These are phyloP conservation scores for Oostethus manadensis DNA, from an alignment of 2,113 vertebrate species.

Conservation along the genomic window DNA sequence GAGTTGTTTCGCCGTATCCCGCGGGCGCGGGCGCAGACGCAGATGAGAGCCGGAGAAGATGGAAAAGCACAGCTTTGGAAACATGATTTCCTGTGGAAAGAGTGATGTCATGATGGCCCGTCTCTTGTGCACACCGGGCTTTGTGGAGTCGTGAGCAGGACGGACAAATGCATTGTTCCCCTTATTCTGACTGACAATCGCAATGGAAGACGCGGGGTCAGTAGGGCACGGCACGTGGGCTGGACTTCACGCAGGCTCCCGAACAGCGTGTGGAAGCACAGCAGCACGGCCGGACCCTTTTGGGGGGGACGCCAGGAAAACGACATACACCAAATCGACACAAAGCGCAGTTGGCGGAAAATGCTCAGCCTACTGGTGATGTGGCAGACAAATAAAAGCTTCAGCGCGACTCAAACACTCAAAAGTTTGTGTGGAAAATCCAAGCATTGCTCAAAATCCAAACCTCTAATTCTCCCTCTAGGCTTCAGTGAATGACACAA, in stretches of 20 bases:
- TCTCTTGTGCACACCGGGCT: slow-evolving; percentile 6
- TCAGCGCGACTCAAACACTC: no score
- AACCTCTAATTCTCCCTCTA: background rate
- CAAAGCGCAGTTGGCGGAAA: background rate
- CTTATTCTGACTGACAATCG: background rate
- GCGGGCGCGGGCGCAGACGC: slow-evolving; percentile 14
- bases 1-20: slow-evolving; percentile 8
- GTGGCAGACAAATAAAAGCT: background rate
- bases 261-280: slow-evolving; percentile 2
- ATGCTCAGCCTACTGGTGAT: background rate
- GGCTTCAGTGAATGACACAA: background rate
- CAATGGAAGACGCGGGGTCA: background rate
- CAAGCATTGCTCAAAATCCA: background rate
- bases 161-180: background rate
- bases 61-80: slow-evolving; percentile 62
- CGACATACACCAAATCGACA: background rate
- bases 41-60: slow-evolving; percentile 10
- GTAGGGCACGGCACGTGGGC: background rate
- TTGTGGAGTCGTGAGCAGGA: background rate
- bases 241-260: slow-evolving; percentile 2
- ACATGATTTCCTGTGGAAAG: slow-evolving; percentile 68
- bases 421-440: no score
- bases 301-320: no score
- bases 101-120: slow-evolving; percentile 56
- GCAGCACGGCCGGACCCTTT: background rate